phyloP scores from a whole-genome alignment of 1,140 invertebrate species.

The Diorhabda carinulata region DNA sequence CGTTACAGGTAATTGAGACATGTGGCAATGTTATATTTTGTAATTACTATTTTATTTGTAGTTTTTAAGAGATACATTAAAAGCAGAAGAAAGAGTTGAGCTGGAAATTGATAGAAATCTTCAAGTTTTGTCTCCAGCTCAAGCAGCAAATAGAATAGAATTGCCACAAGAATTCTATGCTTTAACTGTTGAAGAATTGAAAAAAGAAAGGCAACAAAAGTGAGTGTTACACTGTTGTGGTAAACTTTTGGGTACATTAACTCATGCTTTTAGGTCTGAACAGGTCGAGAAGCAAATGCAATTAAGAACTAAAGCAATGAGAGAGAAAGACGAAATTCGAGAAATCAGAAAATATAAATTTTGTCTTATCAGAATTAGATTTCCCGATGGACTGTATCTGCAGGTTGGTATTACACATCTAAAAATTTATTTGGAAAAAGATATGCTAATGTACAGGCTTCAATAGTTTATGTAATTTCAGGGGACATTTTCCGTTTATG shows the following conservation, averaged over 20 bases:
- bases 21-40: neutral
- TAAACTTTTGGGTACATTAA: neutral
- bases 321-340: conserved; percentile 78
- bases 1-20: conserved; percentile 52
- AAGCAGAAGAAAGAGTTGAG: conserved; percentile 73
- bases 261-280: conserved; percentile 58
- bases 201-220: conserved; percentile 75
- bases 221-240: conserved; percentile 40
- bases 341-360: conserved; percentile 81
- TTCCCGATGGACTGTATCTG: conserved; percentile 81
- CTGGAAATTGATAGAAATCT: conserved; percentile 80
- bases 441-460: neutral
- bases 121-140: conserved; percentile 76
- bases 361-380: conserved; percentile 75
- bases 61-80: conserved; percentile 67
- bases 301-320: conserved; percentile 87
- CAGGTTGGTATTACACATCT: conserved; percentile 54
- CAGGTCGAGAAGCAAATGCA: conserved; percentile 74
- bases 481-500: conserved; percentile 80
- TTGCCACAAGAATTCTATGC: conserved; percentile 81
- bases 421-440: neutral
- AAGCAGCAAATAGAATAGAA: conserved; percentile 62
- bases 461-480: conserved; percentile 41
- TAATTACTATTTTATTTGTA: conserved; percentile 47
- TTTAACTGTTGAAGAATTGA: conserved; percentile 75